phyloP scores from a whole-genome alignment of 2,888 invertebrate species.

The Dasypogon diadema region DNA sequence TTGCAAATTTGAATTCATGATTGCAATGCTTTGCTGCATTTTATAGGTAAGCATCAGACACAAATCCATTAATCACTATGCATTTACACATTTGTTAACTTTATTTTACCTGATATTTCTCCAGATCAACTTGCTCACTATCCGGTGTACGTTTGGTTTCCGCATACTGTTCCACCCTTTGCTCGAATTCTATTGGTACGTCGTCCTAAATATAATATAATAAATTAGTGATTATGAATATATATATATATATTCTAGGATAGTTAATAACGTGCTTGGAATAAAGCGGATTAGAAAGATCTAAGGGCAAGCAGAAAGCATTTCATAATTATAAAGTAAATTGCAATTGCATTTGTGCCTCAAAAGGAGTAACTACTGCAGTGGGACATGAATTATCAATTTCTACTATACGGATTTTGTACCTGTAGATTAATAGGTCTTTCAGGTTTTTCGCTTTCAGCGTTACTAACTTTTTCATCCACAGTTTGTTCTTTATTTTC shows the following conservation, averaged over 20 bases:
- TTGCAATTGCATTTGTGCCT: constrained; percentile 18
- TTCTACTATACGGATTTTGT: constrained; percentile 48
- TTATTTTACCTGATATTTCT: constrained; percentile 78
- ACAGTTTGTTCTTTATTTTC: constrained; percentile 58
- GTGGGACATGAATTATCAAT: constrained; percentile 1
- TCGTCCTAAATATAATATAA: constrained; percentile 65
- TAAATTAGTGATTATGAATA: no score
- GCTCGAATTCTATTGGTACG: constrained; percentile 66
- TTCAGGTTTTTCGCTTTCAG: constrained; percentile 57
- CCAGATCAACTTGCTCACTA: constrained; percentile 85
- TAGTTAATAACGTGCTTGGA: constrained; percentile 18
- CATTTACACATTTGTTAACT: background rate
- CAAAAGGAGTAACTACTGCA: background rate
- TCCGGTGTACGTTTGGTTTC: constrained; percentile 80
- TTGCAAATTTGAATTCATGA: constrained; percentile 91
- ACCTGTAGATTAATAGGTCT: constrained; percentile 59
- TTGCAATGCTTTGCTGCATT: constrained; percentile 69
- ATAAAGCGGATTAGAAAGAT: constrained; percentile 21
- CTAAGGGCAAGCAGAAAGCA: constrained; percentile 8
- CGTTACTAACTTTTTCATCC: constrained; percentile 56
- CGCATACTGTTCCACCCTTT: constrained; percentile 78
- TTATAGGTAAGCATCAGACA: constrained; percentile 12
- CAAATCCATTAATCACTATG: background rate
- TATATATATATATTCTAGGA: no score
- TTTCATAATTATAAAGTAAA: constrained; percentile 10